Conservation (phyloP, 2,113 vertebrate genomes). For the Campylorhamphus procurvoides region DNA sequence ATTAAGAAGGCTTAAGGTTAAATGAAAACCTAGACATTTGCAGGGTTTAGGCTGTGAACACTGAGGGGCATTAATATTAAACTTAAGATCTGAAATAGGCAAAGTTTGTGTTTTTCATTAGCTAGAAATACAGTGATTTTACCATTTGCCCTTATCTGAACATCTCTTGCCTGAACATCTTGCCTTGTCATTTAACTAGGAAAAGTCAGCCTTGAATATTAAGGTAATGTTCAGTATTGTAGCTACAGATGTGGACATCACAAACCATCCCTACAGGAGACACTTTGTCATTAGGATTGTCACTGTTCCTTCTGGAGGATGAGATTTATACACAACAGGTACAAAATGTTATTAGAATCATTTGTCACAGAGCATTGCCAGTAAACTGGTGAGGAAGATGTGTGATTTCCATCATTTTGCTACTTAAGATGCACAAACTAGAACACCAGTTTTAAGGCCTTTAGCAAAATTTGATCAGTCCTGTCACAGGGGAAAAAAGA, state of each 20-base stretch:
- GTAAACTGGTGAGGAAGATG: background rate
- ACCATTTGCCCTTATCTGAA: background rate
- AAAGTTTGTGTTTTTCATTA: background rate
- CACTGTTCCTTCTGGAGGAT: background rate
- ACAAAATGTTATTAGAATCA: constrained; percentile 21
- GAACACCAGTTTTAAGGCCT: background rate
- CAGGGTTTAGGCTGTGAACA: background rate
- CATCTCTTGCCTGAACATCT: background rate
- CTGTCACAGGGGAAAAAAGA: background rate
- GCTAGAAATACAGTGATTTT: background rate
- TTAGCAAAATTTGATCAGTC: constrained; percentile 18
- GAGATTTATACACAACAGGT: constrained; percentile 8
- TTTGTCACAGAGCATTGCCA: background rate
- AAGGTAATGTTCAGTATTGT: background rate
- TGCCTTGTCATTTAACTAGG: background rate
- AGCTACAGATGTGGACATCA: background rate
- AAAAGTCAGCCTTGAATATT: constrained; percentile 6
- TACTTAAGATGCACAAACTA: constrained; percentile 11
- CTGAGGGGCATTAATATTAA: background rate
- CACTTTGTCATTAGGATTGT: background rate
- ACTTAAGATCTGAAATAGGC: background rate
- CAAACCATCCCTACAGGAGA: background rate
- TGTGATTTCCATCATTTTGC: constrained; percentile 12
- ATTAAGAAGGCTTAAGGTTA: background rate
- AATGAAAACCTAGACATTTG: background rate